These are phyloP conservation scores for Eremobia ochroleuca DNA, from an alignment of 2,888 invertebrate genomes.

Conservation along the genomic window DNA sequence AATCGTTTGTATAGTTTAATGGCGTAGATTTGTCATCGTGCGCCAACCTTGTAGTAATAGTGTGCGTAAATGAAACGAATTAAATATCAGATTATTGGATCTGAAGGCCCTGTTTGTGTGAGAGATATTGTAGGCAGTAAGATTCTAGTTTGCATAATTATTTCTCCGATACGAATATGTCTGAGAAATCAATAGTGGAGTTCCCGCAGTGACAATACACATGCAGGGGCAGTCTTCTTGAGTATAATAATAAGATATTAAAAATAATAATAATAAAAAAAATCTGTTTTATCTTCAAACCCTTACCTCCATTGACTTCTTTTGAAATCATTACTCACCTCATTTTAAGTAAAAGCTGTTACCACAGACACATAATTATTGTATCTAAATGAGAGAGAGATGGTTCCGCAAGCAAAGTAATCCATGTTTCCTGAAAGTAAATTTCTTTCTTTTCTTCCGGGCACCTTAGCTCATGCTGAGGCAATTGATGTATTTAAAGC, in stretches of 20 bases:
- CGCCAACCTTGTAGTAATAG: conserved; percentile 59
- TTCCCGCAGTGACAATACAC: not conserved
- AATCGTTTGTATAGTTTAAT: conserved; percentile 69
- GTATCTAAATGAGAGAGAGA: not conserved
- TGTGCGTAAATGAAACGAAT: conserved; percentile 51
- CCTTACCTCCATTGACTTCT: not conserved
- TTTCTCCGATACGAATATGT: not conserved
- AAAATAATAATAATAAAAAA: no score
- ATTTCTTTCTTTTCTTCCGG: no score
- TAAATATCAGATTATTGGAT: conserved; percentile 28
- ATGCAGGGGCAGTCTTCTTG: not conserved
- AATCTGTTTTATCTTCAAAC: not conserved
- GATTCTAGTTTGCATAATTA: not conserved
- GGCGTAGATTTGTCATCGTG: conserved; percentile 72
- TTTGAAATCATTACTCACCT: no score
- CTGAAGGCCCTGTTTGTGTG: conserved; percentile 11
- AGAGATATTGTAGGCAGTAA: conserved; percentile 7
- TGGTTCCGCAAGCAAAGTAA: no score
- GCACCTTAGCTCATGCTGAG: no score
- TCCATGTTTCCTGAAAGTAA: no score
- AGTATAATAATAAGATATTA: not conserved
- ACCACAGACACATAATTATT: not conserved
- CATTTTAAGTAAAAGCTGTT: not conserved
- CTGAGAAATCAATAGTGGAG: not conserved
- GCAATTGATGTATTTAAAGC: no score